A percentile compares a stretch with the other conserved stretches of the same genome.
Conservation (phyloP, 2,797 vertebrate species). For the Octomys mimax region DNA sequence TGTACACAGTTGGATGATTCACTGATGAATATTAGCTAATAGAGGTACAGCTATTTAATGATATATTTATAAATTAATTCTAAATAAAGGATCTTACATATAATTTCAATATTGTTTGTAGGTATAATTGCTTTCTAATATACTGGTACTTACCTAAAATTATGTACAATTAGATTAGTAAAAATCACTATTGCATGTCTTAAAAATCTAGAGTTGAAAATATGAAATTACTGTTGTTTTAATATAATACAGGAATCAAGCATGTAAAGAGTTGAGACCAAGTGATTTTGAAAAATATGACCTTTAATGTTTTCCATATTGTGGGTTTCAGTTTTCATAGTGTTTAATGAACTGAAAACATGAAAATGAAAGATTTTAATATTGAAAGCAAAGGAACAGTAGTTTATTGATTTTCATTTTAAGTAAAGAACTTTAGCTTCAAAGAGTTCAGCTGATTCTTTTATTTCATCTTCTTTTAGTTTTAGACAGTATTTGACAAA, state of each 20-base stretch:
- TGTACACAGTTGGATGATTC: not conserved
- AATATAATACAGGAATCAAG: not conserved
- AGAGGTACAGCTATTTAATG: not conserved
- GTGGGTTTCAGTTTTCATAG: not conserved
- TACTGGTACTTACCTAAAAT: not conserved
- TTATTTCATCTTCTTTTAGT: slow-evolving; percentile 57
- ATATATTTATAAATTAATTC: not conserved
- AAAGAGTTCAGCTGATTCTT: slow-evolving; percentile 6
- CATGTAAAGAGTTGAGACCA: not conserved
- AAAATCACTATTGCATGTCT: not conserved
- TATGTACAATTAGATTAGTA: not conserved
- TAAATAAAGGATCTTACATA: not conserved
- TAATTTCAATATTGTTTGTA: not conserved
- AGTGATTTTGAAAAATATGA: not conserved
- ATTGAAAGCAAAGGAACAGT: not conserved
- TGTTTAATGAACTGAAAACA: slow-evolving; percentile 33
- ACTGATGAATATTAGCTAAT: not conserved
- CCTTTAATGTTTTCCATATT: not conserved
- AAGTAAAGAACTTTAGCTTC: slow-evolving; percentile 60
- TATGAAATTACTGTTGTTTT: not conserved
- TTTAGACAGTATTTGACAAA: slow-evolving; percentile 23
- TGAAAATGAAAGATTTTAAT: slow-evolving; percentile 50
- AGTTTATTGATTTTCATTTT: slow-evolving; percentile 64
- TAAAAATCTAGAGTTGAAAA: not conserved
- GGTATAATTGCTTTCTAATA: not conserved